phyloP scores from a whole-genome alignment of 2,113 vertebrate species.

The Salvelinus sp. region DNA sequence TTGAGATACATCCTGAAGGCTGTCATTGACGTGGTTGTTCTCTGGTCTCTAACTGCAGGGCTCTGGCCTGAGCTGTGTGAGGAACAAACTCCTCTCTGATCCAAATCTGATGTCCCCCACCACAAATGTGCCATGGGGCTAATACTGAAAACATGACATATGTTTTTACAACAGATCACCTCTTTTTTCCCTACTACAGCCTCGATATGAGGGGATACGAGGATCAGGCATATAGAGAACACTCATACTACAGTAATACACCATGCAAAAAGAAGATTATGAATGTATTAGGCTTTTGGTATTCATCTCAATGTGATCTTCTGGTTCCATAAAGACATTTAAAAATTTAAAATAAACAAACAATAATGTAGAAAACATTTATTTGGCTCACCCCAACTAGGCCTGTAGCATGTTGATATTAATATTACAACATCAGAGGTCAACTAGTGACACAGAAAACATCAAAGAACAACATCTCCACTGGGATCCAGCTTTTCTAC shows the following conservation, averaged over 20 bases:
- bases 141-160: conserved; percentile 48
- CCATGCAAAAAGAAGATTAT: not conserved
- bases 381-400: not conserved
- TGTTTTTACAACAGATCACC: conserved; percentile 49
- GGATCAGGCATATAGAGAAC: conserved; percentile 24
- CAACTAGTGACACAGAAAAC: not conserved
- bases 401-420: too few species aligned
- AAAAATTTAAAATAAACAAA: rapidly evolving
- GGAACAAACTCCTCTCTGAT: conserved; percentile 29
- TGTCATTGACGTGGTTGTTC: conserved; percentile 58
- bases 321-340: too few species aligned
- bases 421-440: not conserved
- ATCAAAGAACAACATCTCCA: not conserved
- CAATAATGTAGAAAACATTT: too few species aligned
- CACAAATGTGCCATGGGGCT: conserved; percentile 8
- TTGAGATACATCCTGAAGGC: too few species aligned
- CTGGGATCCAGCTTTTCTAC: not conserved
- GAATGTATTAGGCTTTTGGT: not conserved
- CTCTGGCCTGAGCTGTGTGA: conserved; percentile 44
- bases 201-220: not conserved
- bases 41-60: conserved; percentile 57
- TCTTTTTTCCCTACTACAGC: conserved; percentile 26
- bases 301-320: not conserved
- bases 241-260: conserved; percentile 7
- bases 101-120: conserved; percentile 41